Base-by-base conservation (phyloP, 2,888 invertebrate genomes). In the Drosophila leonis region DNA sequence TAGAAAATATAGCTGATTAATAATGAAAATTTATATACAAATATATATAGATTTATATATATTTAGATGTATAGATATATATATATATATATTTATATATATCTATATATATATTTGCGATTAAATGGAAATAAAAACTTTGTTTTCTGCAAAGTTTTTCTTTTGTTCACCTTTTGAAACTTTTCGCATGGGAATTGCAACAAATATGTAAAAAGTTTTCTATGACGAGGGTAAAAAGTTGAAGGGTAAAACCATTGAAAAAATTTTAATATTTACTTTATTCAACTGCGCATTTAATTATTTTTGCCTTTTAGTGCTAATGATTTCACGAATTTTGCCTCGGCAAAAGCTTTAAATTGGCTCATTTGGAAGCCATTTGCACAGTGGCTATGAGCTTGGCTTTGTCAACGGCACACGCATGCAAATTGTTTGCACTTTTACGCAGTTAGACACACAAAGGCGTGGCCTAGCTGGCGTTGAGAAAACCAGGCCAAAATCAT, bases 391-490 rank as follows among this genome's bases (percentile, higher is more conserved):
- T 55, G 83, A 83, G 77, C 24, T 77, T 80, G 54, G 64, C 69
- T 57, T 75, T 89, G 84, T 73, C 78, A 63, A 52, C 42, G n/a
- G 48, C 46, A 35, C 31, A 72, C 55, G 55, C 52, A 71, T 42
- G 46, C 48, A 75, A 55, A 75, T 54, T 42, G 75, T 55, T 55
- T 55, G 69, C 66, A 51, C 41, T 44, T 54, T 54, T 52, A 67
- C 59, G 64, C 41, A 65, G 63, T 68, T 79, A 54, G 60, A 31
- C 67, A 68, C 39, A 71, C 65, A 77, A 62, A 75, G 71, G 60
- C 74, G 83, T 71, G 83, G 70, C 83, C 83, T 85, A 49, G 73
- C 80, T 76, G 87, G 70, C 73, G 77, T 65, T 68, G 46, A 72
- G 81, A 64, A 65, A 75, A 68, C 63, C 65, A 74, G 74, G 74